Evolutionary conservation across 1,140 invertebrate species (phyloP).

Genomic region (Chrysomallon squamiferum): DNA sequence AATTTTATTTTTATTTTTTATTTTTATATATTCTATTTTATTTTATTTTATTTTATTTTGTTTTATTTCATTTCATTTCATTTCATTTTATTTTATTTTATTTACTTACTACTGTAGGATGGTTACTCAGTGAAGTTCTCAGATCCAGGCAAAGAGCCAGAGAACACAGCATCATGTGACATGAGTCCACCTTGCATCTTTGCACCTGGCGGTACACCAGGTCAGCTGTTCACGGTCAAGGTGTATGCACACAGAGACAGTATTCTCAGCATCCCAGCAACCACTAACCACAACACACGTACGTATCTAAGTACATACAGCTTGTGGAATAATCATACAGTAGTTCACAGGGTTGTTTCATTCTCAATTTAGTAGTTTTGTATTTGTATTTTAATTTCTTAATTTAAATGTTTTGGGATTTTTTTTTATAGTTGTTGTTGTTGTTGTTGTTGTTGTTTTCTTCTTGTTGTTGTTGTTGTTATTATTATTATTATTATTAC

Average conservation of each 20-base stretch:
- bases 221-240: slow-evolving; percentile 16
- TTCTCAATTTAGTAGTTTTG: too few relatives aligned
- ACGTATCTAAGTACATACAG: not conserved
- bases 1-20: too few relatives aligned
- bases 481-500: too few relatives aligned
- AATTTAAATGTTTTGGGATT: too few relatives aligned
- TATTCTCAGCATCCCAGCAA: slow-evolving; percentile 20
- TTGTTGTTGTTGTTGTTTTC: too few relatives aligned
- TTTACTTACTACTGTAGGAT: slow-evolving; percentile 1
- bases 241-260: slow-evolving; percentile 24
- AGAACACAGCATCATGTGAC: slow-evolving; percentile 5
- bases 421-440: too few relatives aligned
- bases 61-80: too few relatives aligned
- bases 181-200: slow-evolving; percentile 19
- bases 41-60: too few relatives aligned
- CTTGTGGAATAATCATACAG: not conserved
- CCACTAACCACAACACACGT: slow-evolving; percentile 29
- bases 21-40: too few relatives aligned
- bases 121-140: not conserved
- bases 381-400: too few relatives aligned
- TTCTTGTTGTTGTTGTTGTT: too few relatives aligned
- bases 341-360: not conserved
- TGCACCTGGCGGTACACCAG: slow-evolving; percentile 20
- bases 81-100: too few relatives aligned
- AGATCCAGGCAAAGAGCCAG: not conserved